Percentiles rank a stretch among this genome's conserved stretches.
These are phyloP conservation scores for Choreutis nemorana DNA, from an alignment of 2,888 invertebrate species.

Conservation along the genomic window DNA sequence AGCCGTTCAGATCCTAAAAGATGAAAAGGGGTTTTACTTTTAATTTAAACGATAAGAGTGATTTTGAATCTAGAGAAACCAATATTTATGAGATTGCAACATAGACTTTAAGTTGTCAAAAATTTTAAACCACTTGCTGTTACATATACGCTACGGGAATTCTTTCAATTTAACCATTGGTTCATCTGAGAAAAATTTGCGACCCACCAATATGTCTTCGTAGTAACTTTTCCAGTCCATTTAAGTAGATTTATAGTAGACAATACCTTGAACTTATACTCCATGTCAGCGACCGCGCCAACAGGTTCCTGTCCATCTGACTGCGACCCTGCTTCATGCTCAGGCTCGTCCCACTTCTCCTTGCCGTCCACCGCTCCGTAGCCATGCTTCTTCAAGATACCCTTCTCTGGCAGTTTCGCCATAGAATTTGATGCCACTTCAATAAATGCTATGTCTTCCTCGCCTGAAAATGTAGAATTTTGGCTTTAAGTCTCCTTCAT, in stretches of 20 bases:
- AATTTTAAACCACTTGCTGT: too few relatives aligned
- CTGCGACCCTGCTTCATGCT: conserved; percentile 73
- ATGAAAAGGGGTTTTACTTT: too few relatives aligned
- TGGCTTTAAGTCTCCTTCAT: too few relatives aligned
- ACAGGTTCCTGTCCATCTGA: conserved; percentile 74
- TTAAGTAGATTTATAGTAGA: conserved; percentile 62
- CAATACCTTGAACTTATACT: conserved; percentile 81
- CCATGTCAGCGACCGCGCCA: conserved; percentile 77
- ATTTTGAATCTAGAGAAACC: too few relatives aligned
- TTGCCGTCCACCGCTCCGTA: conserved; percentile 78
- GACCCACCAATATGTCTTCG: too few relatives aligned
- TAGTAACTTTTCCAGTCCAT: too few relatives aligned
- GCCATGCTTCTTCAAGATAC: conserved; percentile 90
- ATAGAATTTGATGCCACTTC: conserved; percentile 80
- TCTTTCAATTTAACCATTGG: too few relatives aligned
- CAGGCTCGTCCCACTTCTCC: conserved; percentile 78
- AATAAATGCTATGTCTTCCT: conserved; percentile 85
- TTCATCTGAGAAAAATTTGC: too few relatives aligned
- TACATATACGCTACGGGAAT: too few relatives aligned
- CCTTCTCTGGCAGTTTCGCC: conserved; percentile 85
- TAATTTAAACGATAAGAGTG: too few relatives aligned
- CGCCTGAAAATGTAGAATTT: conserved; percentile 51
- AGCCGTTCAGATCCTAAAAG: conserved; percentile 90
- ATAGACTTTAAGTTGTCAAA: too few relatives aligned
- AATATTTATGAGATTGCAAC: too few relatives aligned